Evolutionary conservation across 1,140 invertebrate species (phyloP), one percentile per base, ranked within the genome.

Genomic region (Proctacanthus coquilletti): DNA sequence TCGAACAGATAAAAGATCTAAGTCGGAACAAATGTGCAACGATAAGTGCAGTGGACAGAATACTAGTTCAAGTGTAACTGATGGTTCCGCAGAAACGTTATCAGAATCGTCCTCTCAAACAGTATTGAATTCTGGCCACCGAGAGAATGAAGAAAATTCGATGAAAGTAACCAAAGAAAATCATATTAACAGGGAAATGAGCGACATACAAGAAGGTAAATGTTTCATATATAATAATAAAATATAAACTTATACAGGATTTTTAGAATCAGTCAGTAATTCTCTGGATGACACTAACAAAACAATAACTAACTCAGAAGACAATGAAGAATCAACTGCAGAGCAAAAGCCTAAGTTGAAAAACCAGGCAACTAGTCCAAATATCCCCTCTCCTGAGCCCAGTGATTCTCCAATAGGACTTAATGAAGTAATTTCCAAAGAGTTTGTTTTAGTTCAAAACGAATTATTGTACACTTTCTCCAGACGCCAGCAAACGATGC

Each of bases 291-390:
- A n/a, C n/a, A n/a, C n/a, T n/a, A n/a, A n/a, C n/a, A n/a, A n/a
- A n/a, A n/a, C n/a, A n/a, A n/a, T n/a, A n/a, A n/a, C n/a, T n/a
- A n/a, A n/a, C n/a, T n/a, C n/a, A 15, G 52, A 60, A 34, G 53
- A 55, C 21, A 49, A 47, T 45, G 57, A 60, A 47, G 56, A 51
- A 37, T 39, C 51, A 38, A 43, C 55, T 30, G 48, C 48, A 39
- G 34, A 32, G 15, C 9, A 32, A 10, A 32, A 36, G n/a, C 38
- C 31, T 34, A 59, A 59, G 45, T 56, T 54, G 35, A 60, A 57
- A 41, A 55, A 59, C 38, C 56, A 60, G 48, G 53, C 56, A 17
- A 60, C 56, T 36, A 60, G 56, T 51, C 56, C 56, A 21, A 60
- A 60, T 21, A 57, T 60, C 42, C 56, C 56, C 20, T 18, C 23